Conservation (phyloP, 2,888 invertebrate genomes). For the Synergus laeviventris region DNA sequence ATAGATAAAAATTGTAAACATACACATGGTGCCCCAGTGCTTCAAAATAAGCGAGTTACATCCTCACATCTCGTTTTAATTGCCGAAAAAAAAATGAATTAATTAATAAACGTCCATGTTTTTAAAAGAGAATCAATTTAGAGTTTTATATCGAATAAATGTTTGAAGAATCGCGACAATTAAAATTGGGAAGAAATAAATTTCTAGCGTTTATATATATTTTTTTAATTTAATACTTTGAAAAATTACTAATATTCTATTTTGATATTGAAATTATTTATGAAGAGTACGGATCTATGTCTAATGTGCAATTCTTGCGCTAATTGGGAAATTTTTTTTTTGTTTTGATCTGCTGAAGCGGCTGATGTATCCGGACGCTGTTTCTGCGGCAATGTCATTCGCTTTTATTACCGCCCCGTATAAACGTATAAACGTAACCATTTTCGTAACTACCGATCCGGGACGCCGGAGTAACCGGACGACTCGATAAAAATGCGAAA, state of each 20-base stretch:
- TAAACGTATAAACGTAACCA: conserved; percentile 61
- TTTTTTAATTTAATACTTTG: not conserved
- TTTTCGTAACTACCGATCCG: conserved; percentile 57
- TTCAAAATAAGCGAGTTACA: too few relatives aligned
- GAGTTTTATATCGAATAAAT: not conserved
- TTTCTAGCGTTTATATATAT: not conserved
- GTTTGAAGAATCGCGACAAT: too few relatives aligned
- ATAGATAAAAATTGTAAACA: conserved; percentile 21
- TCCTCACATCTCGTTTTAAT: too few relatives aligned
- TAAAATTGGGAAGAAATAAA: not conserved
- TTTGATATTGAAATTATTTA: too few relatives aligned
- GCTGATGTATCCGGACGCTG: conserved; percentile 45
- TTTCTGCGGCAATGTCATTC: conserved; percentile 57
- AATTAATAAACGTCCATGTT: not conserved
- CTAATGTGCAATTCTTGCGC: not conserved
- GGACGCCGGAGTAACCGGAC: conserved; percentile 2
- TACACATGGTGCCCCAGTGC: not conserved
- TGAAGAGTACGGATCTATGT: not conserved
- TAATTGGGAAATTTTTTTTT: not conserved
- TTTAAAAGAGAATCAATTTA: not conserved
- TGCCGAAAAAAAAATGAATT: not conserved
- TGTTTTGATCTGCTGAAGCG: not conserved
- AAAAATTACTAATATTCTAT: too few relatives aligned
- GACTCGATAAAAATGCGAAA: conserved; percentile 38
- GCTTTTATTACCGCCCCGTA: conserved; percentile 56